Conservation (phyloP, 2,888 invertebrate species). For the Drosophila kambysellisi region DNA sequence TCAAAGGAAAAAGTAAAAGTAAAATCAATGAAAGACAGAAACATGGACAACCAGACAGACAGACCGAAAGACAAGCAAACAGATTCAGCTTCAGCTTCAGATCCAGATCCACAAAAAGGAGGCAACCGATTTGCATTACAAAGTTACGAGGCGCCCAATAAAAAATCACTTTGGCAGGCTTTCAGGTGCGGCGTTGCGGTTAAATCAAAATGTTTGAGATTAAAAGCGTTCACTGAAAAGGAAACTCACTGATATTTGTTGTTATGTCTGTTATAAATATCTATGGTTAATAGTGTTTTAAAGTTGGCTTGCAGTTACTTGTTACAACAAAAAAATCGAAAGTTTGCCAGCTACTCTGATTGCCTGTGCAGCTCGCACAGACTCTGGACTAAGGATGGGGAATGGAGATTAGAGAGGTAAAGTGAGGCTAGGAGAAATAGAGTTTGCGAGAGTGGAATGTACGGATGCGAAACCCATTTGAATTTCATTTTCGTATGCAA, state of each 20-base stretch:
- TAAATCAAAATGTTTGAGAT: constrained; percentile 55
- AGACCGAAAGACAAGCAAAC: constrained; percentile 7
- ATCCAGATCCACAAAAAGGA: background rate
- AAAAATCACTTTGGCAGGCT: constrained; percentile 59
- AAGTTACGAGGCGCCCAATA: constrained; percentile 59
- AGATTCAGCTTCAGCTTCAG: background rate
- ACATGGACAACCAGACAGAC: constrained; percentile 4
- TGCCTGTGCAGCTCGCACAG: constrained; percentile 27
- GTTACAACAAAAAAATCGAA: constrained; percentile 46
- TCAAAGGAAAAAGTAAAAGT: constrained; percentile 40
- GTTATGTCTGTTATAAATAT: constrained; percentile 46
- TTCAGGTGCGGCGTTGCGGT: constrained; percentile 22
- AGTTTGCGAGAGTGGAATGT: constrained; percentile 22
- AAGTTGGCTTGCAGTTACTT: constrained; percentile 21
- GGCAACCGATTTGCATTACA: constrained; percentile 65
- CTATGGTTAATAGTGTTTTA: constrained; percentile 45
- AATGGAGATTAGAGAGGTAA: background rate
- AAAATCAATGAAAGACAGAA: constrained; percentile 54
- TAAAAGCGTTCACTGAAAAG: constrained; percentile 53
- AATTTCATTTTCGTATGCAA: constrained; percentile 77
- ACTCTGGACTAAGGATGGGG: background rate
- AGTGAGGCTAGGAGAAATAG: background rate
- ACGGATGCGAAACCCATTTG: constrained; percentile 67
- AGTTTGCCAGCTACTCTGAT: constrained; percentile 47
- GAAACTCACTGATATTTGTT: constrained; percentile 11